Conservation (phyloP, 1,140 invertebrate genomes). For the Euglossa dilemma region DNA sequence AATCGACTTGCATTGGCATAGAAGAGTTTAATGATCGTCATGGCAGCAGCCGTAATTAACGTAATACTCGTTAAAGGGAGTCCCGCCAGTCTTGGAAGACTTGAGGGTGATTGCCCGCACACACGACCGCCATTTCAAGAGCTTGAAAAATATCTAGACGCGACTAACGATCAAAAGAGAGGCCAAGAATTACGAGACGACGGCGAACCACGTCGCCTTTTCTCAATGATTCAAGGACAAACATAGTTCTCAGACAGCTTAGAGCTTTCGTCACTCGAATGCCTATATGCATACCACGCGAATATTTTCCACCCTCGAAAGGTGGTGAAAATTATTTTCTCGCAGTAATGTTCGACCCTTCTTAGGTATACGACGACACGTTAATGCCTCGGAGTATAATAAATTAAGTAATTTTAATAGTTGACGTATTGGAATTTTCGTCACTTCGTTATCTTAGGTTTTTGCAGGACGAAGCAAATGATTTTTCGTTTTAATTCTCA, state of each 20-base stretch:
- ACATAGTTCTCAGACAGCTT: neutral
- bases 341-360: too few relatives aligned
- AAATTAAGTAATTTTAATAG: too few relatives aligned
- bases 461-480: too few relatives aligned
- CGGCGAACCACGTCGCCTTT: neutral
- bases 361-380: too few relatives aligned
- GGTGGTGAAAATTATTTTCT: too few relatives aligned
- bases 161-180: conserved; percentile 45
- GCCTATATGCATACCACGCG: too few relatives aligned
- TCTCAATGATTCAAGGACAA: neutral
- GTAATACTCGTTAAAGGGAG: conserved; percentile 59
- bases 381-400: too few relatives aligned
- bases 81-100: conserved; percentile 26
- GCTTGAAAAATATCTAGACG: conserved; percentile 47
- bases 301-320: too few relatives aligned
- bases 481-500: too few relatives aligned
- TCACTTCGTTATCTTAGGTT: too few relatives aligned
- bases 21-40: conserved; percentile 69
- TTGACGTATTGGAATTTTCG: too few relatives aligned
- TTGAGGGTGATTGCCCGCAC: conserved; percentile 40
- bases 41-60: conserved; percentile 58
- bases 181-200: conserved; percentile 13
- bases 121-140: conserved; percentile 20
- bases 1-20: conserved; percentile 58
- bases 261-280: neutral